Evolutionary conservation across 2,797 vertebrate species (phyloP).

Genomic region (Schizopygopsis malacanthus): DNA sequence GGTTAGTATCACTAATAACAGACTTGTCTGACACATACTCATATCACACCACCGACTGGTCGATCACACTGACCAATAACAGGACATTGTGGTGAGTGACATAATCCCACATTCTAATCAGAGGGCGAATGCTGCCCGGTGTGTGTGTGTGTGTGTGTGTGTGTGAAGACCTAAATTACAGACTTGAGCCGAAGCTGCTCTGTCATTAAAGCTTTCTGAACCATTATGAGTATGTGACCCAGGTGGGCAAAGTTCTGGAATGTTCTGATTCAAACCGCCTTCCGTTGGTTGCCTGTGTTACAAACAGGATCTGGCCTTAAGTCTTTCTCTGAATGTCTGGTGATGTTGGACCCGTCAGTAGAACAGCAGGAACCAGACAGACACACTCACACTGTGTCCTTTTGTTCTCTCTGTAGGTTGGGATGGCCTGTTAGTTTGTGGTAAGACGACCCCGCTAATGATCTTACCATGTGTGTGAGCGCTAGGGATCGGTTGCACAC

Average conservation of each 20-base stretch:
- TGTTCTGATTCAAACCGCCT: constrained; percentile 50
- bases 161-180: constrained; percentile 55
- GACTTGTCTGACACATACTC: constrained; percentile 2
- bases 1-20: constrained; percentile 36
- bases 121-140: constrained; percentile 16
- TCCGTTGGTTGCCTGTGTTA: constrained; percentile 9
- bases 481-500: constrained; percentile 11
- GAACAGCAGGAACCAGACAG: constrained; percentile 48
- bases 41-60: constrained; percentile 7
- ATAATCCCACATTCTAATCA: constrained; percentile 52
- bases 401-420: constrained; percentile 55
- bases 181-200: constrained; percentile 55
- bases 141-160: constrained; percentile 37
- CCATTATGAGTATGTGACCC: constrained; percentile 60
- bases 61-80: constrained; percentile 32
- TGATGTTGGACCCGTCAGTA: constrained; percentile 42
- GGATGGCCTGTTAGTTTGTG: constrained; percentile 47
- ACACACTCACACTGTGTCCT: constrained; percentile 55
- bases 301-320: constrained; percentile 46
- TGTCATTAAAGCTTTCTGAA: constrained; percentile 58
- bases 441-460: constrained; percentile 58
- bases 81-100: constrained; percentile 48
- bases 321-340: constrained; percentile 44
- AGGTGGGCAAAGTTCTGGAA: constrained; percentile 58
- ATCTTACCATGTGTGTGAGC: constrained; percentile 54